phyloP scores from a whole-genome alignment of 2,888 invertebrate species.

The Dolichopus griseipennis region DNA sequence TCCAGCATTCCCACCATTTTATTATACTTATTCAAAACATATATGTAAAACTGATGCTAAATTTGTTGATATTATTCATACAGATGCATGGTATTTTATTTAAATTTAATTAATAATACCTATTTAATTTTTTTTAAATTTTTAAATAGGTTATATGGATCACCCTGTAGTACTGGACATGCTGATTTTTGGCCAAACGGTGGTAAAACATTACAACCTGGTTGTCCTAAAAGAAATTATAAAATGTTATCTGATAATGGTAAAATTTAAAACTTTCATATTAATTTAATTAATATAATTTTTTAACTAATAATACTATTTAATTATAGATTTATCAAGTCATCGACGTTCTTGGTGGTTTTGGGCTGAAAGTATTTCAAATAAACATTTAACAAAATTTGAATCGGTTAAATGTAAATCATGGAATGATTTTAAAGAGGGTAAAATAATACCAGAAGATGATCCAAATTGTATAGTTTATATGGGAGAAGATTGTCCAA shows the following conservation, averaged over 20 bases:
- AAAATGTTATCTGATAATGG: conserved; percentile 39
- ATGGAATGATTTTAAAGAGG: conserved; percentile 48
- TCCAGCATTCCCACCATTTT: conserved; percentile 54
- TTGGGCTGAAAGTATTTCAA: conserved; percentile 50
- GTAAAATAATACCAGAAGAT: conserved; percentile 20
- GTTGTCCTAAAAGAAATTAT: conserved; percentile 46
- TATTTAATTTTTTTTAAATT: background rate
- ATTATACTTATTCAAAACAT: conserved; percentile 45
- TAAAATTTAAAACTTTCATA: too few relatives aligned
- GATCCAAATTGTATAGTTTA: conserved; percentile 22
- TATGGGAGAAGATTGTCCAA: conserved; percentile 35
- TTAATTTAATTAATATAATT: too few relatives aligned
- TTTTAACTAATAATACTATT: conserved; percentile 2
- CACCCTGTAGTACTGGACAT: conserved; percentile 50
- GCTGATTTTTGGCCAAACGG: conserved; percentile 57
- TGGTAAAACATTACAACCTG: conserved; percentile 52
- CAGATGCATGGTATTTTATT: conserved; percentile 48
- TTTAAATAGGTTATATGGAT: conserved; percentile 44
- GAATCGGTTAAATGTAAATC: conserved; percentile 49
- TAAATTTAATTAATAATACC: background rate
- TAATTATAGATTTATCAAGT: conserved; percentile 50
- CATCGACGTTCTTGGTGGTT: conserved; percentile 56
- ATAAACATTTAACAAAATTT: conserved; percentile 41
- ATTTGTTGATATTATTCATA: conserved; percentile 60
- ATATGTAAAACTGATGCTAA: conserved; percentile 48